Conservation (phyloP, 2,113 vertebrate genomes). For the Myiopsitta monachus region DNA sequence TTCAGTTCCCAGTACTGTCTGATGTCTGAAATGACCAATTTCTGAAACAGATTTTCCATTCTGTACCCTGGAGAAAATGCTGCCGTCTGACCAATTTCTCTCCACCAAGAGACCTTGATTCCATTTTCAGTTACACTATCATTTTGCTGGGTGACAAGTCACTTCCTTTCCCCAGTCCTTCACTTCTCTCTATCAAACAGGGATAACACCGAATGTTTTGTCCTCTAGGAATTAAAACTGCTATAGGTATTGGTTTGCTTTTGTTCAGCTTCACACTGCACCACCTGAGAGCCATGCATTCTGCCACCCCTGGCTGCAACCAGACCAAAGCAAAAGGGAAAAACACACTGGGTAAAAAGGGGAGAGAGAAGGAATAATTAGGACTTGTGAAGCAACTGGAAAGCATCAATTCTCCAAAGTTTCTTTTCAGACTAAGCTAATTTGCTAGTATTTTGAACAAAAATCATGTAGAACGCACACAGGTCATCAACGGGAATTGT, state of each 20-base stretch:
- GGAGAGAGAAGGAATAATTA: background rate
- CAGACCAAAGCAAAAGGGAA: background rate
- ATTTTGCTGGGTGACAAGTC: background rate
- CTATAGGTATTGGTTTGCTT: background rate
- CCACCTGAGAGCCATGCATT: fast-evolving
- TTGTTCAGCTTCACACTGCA: background rate
- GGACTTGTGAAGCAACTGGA: background rate
- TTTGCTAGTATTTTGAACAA: background rate
- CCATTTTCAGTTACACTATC: background rate
- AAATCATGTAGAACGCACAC: background rate
- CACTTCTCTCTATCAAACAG: background rate
- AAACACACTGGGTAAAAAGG: background rate
- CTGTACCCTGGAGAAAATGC: background rate
- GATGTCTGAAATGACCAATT: background rate
- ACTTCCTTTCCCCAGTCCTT: background rate
- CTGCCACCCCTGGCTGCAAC: background rate
- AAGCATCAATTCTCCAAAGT: background rate
- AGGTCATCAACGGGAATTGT: background rate
- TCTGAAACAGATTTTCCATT: background rate
- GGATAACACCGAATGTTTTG: background rate
- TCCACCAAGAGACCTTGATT: background rate
- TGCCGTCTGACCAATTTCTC: background rate
- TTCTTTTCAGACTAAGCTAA: background rate
- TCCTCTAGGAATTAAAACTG: background rate
- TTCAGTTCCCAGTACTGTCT: background rate